Evolutionary conservation across 2,113 vertebrate genomes (phyloP), one percentile per base, ranked within the genome.

Genomic region (Perca fluviatilis): DNA sequence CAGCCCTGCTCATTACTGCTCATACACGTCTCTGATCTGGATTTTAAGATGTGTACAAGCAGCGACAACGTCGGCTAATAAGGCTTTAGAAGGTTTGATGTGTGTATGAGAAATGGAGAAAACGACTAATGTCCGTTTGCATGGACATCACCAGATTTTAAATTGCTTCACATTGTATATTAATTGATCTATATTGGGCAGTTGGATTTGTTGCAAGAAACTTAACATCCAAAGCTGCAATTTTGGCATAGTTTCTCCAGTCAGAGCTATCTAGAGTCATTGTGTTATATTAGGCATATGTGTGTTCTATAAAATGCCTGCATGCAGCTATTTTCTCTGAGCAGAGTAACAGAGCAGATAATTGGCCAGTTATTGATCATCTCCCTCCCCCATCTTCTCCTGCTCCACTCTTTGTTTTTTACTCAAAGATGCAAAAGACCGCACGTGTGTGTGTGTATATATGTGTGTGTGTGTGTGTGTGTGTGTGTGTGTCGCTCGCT

Each of bases 351-450:
- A 82, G 74, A 86, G 76, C 23, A 80, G 70, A 84, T 88, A 80
- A 83, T 79, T 75, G 57, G 49, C 56, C 47, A 53, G 54, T 70
- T 89, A 93, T 93, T 86, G 91, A 94, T 94, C 77, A 76, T 71
- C 16, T 80, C 33, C 82, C 82, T 89, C 53, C 84, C 76, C 84
- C 76, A 60, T 57, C 64, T 19, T 84, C 86, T 74, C 73, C 77
- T 82, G 25, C 87, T 86, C n/a, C 75, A 40, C 67, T 72, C 60
- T 53, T n/a, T 53, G 0, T 74, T 75, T 83, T 69, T 60, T 60
- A 33, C 27, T 70, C 25, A 62, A 83, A 36, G 76, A 83, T 80
- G 71, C 62, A 68, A 63, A 64, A 69, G 49, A 62, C 49, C 5
- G 40, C 67, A 46, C 84, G 36, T 54, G 27, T 47, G 71, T 64